phyloP scores from a whole-genome alignment of 2,888 invertebrate species.

The Stomorhina lunata region DNA sequence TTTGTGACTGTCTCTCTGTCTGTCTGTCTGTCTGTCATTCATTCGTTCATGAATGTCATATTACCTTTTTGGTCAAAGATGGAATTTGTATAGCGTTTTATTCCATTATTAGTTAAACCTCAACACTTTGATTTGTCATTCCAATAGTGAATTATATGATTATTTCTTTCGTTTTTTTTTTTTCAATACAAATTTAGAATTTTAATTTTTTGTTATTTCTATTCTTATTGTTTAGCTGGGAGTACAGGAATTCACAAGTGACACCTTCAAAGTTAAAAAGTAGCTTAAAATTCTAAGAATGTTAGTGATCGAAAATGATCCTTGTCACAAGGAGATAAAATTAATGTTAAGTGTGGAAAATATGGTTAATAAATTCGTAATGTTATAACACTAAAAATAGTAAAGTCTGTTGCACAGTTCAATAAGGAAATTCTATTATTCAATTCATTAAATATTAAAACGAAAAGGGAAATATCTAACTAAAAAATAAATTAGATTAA shows the following conservation, averaged over 20 bases:
- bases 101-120: neutral
- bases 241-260: conserved; percentile 14
- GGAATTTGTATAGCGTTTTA: conserved; percentile 31
- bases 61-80: conserved; percentile 46
- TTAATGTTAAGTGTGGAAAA: neutral
- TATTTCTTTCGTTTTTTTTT: neutral
- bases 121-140: conserved; percentile 53
- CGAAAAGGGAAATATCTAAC: too few relatives aligned
- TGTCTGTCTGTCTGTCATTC: conserved; percentile 1
- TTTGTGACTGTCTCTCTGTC: neutral
- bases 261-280: conserved; percentile 34
- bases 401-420: too few relatives aligned
- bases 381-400: neutral
- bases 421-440: too few relatives aligned
- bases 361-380: neutral
- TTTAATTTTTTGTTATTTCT: conserved; percentile 39
- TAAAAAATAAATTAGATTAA: too few relatives aligned
- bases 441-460: too few relatives aligned
- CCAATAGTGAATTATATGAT: conserved; percentile 39
- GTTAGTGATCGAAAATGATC: neutral
- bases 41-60: conserved; percentile 59
- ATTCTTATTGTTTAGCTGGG: neutral
- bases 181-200: conserved; percentile 50
- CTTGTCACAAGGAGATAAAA: conserved; percentile 1
- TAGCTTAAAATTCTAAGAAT: conserved; percentile 32